Base-by-base conservation (phyloP, 1,140 invertebrate species). In the Arion vulgaris region DNA sequence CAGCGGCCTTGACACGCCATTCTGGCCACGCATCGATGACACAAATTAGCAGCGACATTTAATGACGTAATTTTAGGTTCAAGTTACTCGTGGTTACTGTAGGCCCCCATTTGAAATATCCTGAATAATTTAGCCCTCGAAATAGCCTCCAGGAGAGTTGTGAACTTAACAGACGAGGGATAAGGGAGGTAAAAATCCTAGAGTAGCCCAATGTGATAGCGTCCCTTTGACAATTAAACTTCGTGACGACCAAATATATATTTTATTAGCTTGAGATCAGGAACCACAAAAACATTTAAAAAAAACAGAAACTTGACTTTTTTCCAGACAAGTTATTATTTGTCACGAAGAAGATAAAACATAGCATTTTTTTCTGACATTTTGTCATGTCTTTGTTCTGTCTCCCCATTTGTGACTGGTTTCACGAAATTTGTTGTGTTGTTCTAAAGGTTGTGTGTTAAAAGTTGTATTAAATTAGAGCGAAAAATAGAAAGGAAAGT, bases 21-120 rank as follows among this genome's bases (percentile, higher is more conserved):
- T 34, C 62, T 66, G 62, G 62, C 28, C 62, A 66, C 62, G 62
- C 62, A 66, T 32, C 62, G 17, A 32, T 66, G 62, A 66, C 62
- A 66, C 62, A 66, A 66, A 66, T 66, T 66, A 66, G 62, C 62
- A 28, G 62, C 28, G 62, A 32, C 62, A 66, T 9, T 23, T 57
- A 57, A 57, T 57, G 53, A 57, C 28, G 32, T 4, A 66, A 66
- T 66, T 66, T 66, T 11, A 66, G 62, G 62, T 32, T 32, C 62
- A 11, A 28, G 53, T 66, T 66, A 32, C 62, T 9, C 62, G 62
- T 11, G 62, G 28, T 32, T 66, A 66, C 28, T 32, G 11, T 7
- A 28, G 28, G n/a, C 28, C 17, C 5, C 5, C 2, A 66, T 5
- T 28, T 34, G 15, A 23, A 23, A 57, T 57, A 57, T 57, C 53